Conservation (phyloP, 1,140 invertebrate species). For the Drepana arcuata region DNA sequence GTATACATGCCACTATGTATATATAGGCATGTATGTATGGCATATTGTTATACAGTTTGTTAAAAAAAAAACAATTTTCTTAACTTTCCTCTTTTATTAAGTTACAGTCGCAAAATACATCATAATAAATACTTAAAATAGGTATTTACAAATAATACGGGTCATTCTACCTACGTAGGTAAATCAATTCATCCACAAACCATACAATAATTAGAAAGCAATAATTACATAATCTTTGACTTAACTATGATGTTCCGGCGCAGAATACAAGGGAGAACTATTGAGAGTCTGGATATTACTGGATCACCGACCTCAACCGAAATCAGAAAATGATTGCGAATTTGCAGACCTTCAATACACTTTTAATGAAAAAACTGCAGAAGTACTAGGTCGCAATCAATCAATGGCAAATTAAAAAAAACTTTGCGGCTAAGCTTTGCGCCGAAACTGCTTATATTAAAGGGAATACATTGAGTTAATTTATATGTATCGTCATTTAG, state of each 20-base stretch:
- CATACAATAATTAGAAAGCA: conserved; percentile 59
- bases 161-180: conserved; percentile 66
- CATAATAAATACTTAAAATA: conserved; percentile 63
- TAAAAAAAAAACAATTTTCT: no score
- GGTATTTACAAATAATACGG: conserved; percentile 67
- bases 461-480: conserved; percentile 52
- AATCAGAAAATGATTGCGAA: conserved; percentile 21
- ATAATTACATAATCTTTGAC: conserved; percentile 31
- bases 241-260: conserved; percentile 22
- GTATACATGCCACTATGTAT: no score
- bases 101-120: conserved; percentile 64
- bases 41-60: no score
- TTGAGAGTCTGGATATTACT: neutral
- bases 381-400: conserved; percentile 23
- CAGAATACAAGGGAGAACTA: conserved; percentile 1
- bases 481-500: conserved; percentile 69
- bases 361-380: conserved; percentile 53
- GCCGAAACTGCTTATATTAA: conserved; percentile 41
- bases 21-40: no score
- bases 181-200: conserved; percentile 58
- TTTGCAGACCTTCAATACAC: conserved; percentile 17
- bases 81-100: conserved; percentile 58
- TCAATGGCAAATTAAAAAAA: conserved; percentile 9
- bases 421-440: conserved; percentile 22
- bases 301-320: neutral